Base-by-base conservation (phyloP, 2,113 vertebrate genomes). In the Coturnix japonica region DNA sequence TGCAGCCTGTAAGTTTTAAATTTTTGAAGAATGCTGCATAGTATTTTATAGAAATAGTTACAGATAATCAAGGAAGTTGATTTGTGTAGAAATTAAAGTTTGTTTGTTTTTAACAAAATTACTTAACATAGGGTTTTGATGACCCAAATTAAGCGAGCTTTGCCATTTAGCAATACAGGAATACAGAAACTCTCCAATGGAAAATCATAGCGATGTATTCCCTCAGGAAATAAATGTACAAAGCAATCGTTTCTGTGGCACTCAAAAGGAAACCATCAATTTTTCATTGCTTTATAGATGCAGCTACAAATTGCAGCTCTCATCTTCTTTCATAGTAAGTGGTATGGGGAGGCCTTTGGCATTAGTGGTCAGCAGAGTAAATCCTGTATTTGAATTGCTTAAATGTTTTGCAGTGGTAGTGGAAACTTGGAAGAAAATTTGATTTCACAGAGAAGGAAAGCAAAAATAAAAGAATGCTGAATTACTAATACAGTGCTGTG, bases 181-280 rank as follows among this genome's bases (percentile, higher is more conserved):
- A n/a, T 47, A n/a, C 19, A 78, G 57, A 41, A 80, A 41, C 43
- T 89, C 44, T 93, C 44, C 61, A 75, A 63, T 87, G 78, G 95
- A 94, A 94, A 93, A 89, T 74, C 67, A 44, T 70, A 87, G 70
- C 71, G 89, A 22, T 79, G 77, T 12, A 21, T 81, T 95, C 71
- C 91, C 82, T 0, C n/a, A 87, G 90, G 88, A 89, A 92, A 87
- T 19, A 74, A 83, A 65, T 23, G 15, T 53, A 88, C 51, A 84
- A 96, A 94, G 77, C 31, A 87, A 28, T 22, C 46, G 28, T 90
- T 95, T 90, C 87, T 85, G 7, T 90, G 41, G 56, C 57, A 94
- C 44, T 56, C 61, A 18, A 84, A 90, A 87, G 44, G 63, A 96
- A 95, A 28, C 71, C 70, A 93, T 94, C 33, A 74, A 25, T 81